A percentile compares a stretch with the other conserved stretches of the same genome.
These are phyloP conservation scores for Himalopsyche kuldschensis DNA, from an alignment of 2,888 invertebrate genomes.

Conservation along the genomic window DNA sequence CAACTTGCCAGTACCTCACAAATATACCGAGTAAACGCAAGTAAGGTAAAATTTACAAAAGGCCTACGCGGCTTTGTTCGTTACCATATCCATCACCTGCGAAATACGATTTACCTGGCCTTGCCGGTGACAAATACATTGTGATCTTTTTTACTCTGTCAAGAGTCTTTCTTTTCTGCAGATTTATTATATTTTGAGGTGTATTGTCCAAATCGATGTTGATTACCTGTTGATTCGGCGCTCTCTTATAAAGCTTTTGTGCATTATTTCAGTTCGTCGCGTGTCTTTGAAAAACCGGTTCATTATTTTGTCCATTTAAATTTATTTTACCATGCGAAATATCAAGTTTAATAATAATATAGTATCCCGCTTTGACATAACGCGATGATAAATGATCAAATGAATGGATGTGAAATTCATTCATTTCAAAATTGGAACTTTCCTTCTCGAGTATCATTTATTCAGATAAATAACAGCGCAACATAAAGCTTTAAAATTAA, in stretches of 20 bases:
- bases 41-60: conserved; percentile 18
- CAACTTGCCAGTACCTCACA: conserved; percentile 12
- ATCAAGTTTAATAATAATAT: neutral
- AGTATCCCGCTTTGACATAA: neutral
- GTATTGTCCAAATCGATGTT: conserved; percentile 27
- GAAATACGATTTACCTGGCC: conserved; percentile 37
- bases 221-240: conserved; percentile 36
- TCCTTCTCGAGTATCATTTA: neutral
- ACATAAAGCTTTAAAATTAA: no score
- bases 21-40: conserved; percentile 9
- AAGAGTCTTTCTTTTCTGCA: conserved; percentile 15
- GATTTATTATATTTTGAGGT: conserved; percentile 31
- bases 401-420: neutral
- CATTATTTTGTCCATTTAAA: conserved; percentile 17
- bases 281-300: conserved; percentile 17
- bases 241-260: conserved; percentile 3
- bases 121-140: conserved; percentile 24
- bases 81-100: conserved; percentile 30
- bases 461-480: no score
- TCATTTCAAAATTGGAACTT: neutral
- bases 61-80: conserved; percentile 19
- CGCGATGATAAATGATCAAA: neutral
- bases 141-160: conserved; percentile 21
- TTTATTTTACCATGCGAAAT: neutral
- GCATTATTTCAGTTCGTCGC: conserved; percentile 19